Evolutionary conservation across 2,113 vertebrate genomes (phyloP).

Genomic region (Ctenodactylus gundi): DNA sequence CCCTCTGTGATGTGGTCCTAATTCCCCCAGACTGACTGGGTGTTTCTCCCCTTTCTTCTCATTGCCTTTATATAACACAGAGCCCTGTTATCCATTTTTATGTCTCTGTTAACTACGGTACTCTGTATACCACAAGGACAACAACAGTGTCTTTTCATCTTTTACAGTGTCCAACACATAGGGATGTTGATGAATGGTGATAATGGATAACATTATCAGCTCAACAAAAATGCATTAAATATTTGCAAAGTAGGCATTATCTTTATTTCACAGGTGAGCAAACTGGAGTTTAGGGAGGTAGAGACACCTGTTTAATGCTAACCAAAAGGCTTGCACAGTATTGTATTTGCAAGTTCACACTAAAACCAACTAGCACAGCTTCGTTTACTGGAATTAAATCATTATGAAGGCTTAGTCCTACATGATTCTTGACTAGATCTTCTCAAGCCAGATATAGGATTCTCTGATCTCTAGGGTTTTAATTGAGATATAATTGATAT

Average conservation of each 20-base stretch:
- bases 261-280: not conserved
- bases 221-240: slow-evolving; percentile 18
- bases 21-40: not conserved
- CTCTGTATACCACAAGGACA: not conserved
- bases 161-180: not conserved
- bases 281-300: not conserved
- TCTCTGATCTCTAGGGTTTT: not conserved
- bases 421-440: not conserved
- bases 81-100: not conserved
- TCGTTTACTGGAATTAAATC: not conserved
- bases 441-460: not conserved
- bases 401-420: not conserved
- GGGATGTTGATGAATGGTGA: not conserved
- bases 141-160: not conserved
- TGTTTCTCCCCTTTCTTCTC: not conserved
- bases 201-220: not conserved
- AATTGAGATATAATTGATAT: slow-evolving; percentile 21
- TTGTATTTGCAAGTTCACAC: not conserved
- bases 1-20: not conserved
- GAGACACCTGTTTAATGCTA: slow-evolving; percentile 35
- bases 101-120: not conserved
- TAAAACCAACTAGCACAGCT: not conserved
- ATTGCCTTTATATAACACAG: not conserved
- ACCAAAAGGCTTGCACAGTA: not conserved
- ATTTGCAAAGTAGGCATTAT: not conserved